Evolutionary conservation across 2,797 vertebrate genomes (phyloP).

Genomic region (Cetoscarus ocellatus): DNA sequence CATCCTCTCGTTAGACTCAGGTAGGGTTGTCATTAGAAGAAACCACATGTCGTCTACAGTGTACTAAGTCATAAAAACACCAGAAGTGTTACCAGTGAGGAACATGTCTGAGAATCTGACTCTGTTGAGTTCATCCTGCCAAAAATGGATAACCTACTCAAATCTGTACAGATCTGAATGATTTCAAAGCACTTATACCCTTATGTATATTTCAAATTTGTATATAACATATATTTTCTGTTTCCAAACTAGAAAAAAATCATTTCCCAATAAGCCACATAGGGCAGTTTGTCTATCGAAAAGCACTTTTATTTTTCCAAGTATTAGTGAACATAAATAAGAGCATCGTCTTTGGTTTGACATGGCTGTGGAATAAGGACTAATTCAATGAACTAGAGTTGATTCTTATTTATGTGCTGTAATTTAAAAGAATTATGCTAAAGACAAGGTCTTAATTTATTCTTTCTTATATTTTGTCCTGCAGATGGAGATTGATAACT

Average conservation of each 20-base stretch:
- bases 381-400: conserved; percentile 82
- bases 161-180: conserved; percentile 76
- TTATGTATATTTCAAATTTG: conserved; percentile 78
- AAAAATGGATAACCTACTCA: conserved; percentile 78
- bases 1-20: conserved; percentile 71
- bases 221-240: conserved; percentile 78
- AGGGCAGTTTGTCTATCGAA: conserved; percentile 74
- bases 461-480: conserved; percentile 78
- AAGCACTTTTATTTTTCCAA: conserved; percentile 83
- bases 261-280: conserved; percentile 53
- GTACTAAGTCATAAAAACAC: conserved; percentile 47
- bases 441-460: conserved; percentile 86
- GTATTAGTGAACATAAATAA: conserved; percentile 71
- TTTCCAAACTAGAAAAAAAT: conserved; percentile 62
- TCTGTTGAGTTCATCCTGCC: conserved; percentile 82
- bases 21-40: conserved; percentile 64
- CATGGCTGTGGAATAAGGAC: conserved; percentile 74
- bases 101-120: conserved; percentile 49
- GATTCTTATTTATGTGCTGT: conserved; percentile 85
- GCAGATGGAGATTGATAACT: conserved; percentile 82
- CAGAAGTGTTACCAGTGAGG: conserved; percentile 50
- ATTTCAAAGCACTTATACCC: conserved; percentile 75
- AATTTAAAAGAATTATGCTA: conserved; percentile 81
- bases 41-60: conserved; percentile 31
- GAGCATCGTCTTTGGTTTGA: conserved; percentile 54